Conservation (phyloP, 2,888 invertebrate species). For the Troides helena region DNA sequence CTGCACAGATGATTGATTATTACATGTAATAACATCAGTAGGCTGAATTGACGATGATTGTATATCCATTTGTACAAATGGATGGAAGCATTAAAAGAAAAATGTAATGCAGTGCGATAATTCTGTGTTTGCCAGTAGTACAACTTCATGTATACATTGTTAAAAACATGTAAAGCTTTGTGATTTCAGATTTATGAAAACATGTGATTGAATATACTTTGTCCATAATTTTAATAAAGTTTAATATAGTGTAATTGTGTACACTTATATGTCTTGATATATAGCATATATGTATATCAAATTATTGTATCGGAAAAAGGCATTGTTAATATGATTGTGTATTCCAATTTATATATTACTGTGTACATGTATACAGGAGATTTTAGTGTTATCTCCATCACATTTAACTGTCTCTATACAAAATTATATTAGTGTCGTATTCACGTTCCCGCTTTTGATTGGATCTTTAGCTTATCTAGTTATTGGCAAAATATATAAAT, state of each 20-base stretch:
- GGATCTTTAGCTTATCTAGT: slow-evolving; percentile 60
- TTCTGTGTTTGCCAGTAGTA: slow-evolving; percentile 23
- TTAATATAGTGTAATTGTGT: slow-evolving; percentile 15
- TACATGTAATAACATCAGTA: neutral
- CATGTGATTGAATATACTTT: slow-evolving; percentile 18
- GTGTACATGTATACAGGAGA: slow-evolving; percentile 37
- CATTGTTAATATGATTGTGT: slow-evolving; percentile 27
- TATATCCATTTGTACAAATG: slow-evolving; percentile 10
- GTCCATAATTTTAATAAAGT: slow-evolving; percentile 28
- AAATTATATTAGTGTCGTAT: slow-evolving; percentile 21
- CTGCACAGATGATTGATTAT: neutral
- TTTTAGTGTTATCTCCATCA: slow-evolving; percentile 32
- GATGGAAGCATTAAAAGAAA: neutral
- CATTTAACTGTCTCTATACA: slow-evolving; percentile 39
- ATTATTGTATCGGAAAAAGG: slow-evolving; percentile 20
- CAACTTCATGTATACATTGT: slow-evolving; percentile 21
- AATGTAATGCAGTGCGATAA: slow-evolving; percentile 22
- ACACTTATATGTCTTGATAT: slow-evolving; percentile 19
- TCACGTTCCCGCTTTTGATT: slow-evolving; percentile 40
- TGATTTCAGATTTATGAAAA: slow-evolving; percentile 4
- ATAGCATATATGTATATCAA: slow-evolving; percentile 17
- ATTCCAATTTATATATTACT: slow-evolving; percentile 24
- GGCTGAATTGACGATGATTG: neutral
- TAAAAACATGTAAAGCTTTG: slow-evolving; percentile 11
- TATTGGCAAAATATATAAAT: slow-evolving; percentile 64